Conservation (phyloP, 2,888 invertebrate genomes). For the Meta bourneti region DNA sequence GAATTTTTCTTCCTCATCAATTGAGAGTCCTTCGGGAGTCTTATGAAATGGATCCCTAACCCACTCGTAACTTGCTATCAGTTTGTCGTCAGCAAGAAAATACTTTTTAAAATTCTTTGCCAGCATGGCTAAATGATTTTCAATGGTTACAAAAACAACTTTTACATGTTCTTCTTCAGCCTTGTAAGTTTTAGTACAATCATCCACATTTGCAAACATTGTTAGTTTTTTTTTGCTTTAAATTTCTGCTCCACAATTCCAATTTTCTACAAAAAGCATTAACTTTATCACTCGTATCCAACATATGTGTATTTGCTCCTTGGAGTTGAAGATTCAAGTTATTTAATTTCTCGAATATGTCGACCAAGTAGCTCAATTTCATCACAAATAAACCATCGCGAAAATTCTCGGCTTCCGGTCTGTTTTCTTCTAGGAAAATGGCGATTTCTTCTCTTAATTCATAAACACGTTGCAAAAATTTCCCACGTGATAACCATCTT, state of each 20-base stretch:
- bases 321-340: conserved; percentile 19
- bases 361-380: conserved; percentile 51
- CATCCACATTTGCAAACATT: no score
- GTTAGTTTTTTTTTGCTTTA: neutral
- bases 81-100: conserved; percentile 63
- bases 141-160: no score
- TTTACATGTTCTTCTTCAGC: no score
- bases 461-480: no score
- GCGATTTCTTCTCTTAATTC: no score
- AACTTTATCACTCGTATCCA: conserved; percentile 20
- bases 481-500: no score
- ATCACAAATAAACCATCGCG: conserved; percentile 49
- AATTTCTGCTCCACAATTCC: conserved; percentile 64
- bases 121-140: no score
- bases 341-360: conserved; percentile 52
- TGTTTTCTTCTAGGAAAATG: conserved; percentile 23
- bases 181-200: no score
- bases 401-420: conserved; percentile 39
- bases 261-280: conserved; percentile 60
- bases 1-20: no score
- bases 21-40: conserved; percentile 24
- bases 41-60: conserved; percentile 63
- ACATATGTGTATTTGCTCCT: no score
- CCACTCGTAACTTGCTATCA: conserved; percentile 70
- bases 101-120: neutral